These are phyloP conservation scores for Furcula furcula DNA, from an alignment of 2,888 invertebrate genomes.

Conservation along the genomic window DNA sequence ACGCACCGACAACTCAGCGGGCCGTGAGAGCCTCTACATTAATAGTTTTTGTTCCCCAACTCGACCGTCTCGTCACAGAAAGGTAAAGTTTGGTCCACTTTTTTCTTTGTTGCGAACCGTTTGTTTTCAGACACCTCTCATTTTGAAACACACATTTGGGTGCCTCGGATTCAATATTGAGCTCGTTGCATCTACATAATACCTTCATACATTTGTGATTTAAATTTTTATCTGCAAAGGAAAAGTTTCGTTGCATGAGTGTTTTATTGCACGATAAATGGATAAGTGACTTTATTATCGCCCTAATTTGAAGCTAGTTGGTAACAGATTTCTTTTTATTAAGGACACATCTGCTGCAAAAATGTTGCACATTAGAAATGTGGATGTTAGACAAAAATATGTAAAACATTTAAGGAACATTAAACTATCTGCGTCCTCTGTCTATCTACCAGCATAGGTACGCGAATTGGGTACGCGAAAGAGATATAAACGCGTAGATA, in stretches of 20 bases:
- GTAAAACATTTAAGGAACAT: no score
- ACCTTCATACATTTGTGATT: constrained; percentile 23
- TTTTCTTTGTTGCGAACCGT: constrained; percentile 45
- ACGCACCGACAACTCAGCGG: constrained; percentile 74
- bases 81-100: constrained; percentile 44
- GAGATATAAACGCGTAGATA: no score
- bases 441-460: no score
- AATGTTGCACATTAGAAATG: no score
- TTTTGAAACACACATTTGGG: constrained; percentile 40
- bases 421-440: no score
- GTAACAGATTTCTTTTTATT: no score
- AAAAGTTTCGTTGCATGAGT: not conserved
- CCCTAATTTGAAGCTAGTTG: no score
- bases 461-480: no score
- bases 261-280: not conserved
- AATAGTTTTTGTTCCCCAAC: constrained; percentile 75
- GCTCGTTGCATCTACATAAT: constrained; percentile 43
- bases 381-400: no score
- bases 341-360: no score
- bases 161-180: constrained; percentile 36
- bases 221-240: constrained; percentile 18
- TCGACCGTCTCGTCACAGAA: constrained; percentile 60
- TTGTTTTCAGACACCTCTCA: constrained; percentile 54
- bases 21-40: constrained; percentile 71
- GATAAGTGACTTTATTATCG: not conserved